Percentiles rank a stretch among this genome's conserved stretches.
Conservation (phyloP, 2,888 invertebrate species). For the Dolichomitus sp. region DNA sequence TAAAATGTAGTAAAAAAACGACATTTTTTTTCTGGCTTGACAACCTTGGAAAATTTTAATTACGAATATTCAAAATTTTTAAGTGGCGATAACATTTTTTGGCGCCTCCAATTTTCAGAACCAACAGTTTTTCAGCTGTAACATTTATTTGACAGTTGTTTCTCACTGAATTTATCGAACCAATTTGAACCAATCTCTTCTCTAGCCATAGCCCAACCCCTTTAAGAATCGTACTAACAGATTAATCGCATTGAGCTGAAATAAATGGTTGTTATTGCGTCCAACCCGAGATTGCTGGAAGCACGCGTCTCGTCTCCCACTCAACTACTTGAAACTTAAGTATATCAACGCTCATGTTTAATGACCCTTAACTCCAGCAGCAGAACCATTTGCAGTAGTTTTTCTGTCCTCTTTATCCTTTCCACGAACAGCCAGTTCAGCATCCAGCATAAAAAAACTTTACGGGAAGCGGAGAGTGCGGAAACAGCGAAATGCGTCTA, state of each 20-base stretch:
- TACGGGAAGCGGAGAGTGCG: conserved; percentile 14
- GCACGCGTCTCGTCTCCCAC: neutral
- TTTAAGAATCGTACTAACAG: neutral
- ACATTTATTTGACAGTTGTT: no score
- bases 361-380: conserved; percentile 24
- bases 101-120: no score
- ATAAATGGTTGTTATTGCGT: conserved; percentile 8
- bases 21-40: no score
- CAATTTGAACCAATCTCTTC: no score
- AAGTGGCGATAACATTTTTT: no score
- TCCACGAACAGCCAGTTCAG: conserved; percentile 1
- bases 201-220: neutral
- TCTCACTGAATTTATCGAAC: no score
- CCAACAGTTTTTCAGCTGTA: no score
- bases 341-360: conserved; percentile 38
- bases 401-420: conserved; percentile 1
- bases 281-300: neutral
- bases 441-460: conserved; percentile 21
- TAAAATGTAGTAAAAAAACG: no score
- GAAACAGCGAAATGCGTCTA: conserved; percentile 10
- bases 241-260: neutral
- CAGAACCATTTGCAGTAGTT: neutral
- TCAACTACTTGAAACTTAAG: conserved; percentile 12
- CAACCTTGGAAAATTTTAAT: no score
- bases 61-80: no score